Percentiles rank a stretch among this genome's conserved stretches.
Evolutionary conservation across 2,797 vertebrate species (phyloP).

Genomic region (Esox masquinongy): DNA sequence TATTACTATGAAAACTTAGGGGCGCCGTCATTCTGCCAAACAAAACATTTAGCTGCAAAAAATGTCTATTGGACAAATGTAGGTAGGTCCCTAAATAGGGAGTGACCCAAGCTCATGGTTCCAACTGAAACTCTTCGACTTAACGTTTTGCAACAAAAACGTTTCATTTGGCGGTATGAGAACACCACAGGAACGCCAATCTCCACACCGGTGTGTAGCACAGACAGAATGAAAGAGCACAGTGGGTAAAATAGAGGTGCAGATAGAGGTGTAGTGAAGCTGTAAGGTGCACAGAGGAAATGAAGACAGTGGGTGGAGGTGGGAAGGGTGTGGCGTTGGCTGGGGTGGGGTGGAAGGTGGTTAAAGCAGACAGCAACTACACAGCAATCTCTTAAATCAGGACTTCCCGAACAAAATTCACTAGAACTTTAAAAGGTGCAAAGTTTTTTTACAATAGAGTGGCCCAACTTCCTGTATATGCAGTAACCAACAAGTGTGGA

Average conservation of each 20-base stretch:
- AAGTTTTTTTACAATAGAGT: constrained; percentile 52
- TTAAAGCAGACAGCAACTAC: constrained; percentile 63
- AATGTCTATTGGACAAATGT: too few relatives aligned
- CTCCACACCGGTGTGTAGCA: not conserved
- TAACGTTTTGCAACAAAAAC: too few relatives aligned
- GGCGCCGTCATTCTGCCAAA: too few relatives aligned
- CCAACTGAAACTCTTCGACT: too few relatives aligned
- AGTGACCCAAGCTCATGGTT: too few relatives aligned
- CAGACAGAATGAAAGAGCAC: constrained; percentile 41
- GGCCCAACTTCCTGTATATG: constrained; percentile 79
- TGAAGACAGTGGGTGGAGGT: constrained; percentile 32
- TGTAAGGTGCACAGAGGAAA: constrained; percentile 39
- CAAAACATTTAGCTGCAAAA: too few relatives aligned
- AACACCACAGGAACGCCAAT: too few relatives aligned
- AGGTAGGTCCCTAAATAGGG: not conserved
- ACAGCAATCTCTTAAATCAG: constrained; percentile 9
- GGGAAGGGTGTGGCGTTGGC: constrained; percentile 43
- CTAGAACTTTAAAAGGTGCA: not conserved
- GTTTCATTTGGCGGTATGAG: too few relatives aligned
- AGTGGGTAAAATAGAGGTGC: constrained; percentile 12
- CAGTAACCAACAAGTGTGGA: constrained; percentile 60
- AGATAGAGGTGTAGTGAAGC: not conserved
- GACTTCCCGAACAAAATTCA: constrained; percentile 30
- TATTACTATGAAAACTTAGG: too few relatives aligned
- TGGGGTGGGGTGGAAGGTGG: constrained; percentile 32